Conservation (phyloP, 2,797 vertebrate species). For the Remorina albescens region DNA sequence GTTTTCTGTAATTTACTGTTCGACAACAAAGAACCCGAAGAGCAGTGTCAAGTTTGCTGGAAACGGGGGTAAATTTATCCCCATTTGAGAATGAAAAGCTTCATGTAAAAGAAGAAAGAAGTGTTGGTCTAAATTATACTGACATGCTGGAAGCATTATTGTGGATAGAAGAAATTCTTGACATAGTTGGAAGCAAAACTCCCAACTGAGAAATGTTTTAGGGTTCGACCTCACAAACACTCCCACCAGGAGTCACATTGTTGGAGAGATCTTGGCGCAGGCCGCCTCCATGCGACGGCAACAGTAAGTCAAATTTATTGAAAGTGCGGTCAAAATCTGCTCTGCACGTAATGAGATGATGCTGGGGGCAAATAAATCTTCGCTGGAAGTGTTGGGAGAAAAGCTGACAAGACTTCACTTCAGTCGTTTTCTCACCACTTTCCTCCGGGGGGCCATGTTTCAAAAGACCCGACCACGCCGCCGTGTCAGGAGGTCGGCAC, state of each 20-base stretch:
- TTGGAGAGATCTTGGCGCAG: slow-evolving; percentile 34
- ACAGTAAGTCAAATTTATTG: slow-evolving; percentile 57
- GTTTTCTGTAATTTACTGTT: not conserved
- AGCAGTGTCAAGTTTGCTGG: not conserved
- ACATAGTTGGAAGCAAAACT: slow-evolving; percentile 40
- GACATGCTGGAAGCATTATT: slow-evolving; percentile 29
- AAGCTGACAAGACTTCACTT: slow-evolving; percentile 32
- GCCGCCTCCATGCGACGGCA: slow-evolving; percentile 20
- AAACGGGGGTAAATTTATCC: slow-evolving; percentile 1
- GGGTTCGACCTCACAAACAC: slow-evolving; percentile 11
- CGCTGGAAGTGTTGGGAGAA: slow-evolving; percentile 11
- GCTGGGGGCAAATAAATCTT: slow-evolving; percentile 37
- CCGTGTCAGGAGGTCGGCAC: slow-evolving; percentile 39
- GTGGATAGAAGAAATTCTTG: slow-evolving; percentile 31
- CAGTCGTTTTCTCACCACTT: slow-evolving; percentile 40
- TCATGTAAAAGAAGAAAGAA: slow-evolving; percentile 15
- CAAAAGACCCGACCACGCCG: slow-evolving; percentile 9
- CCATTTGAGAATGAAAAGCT: slow-evolving; percentile 1
- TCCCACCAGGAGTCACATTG: slow-evolving; percentile 14
- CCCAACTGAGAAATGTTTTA: slow-evolving; percentile 34
- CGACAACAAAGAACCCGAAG: slow-evolving; percentile 1
- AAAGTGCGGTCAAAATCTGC: slow-evolving; percentile 18
- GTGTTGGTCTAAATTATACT: slow-evolving; percentile 11
- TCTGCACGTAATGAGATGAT: slow-evolving; percentile 33
- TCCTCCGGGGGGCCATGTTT: slow-evolving; percentile 19